A percentile compares a stretch with the other conserved stretches of the same genome.
Conservation (phyloP, 2,113 vertebrate species). For the Cyanoderma ruficeps region DNA sequence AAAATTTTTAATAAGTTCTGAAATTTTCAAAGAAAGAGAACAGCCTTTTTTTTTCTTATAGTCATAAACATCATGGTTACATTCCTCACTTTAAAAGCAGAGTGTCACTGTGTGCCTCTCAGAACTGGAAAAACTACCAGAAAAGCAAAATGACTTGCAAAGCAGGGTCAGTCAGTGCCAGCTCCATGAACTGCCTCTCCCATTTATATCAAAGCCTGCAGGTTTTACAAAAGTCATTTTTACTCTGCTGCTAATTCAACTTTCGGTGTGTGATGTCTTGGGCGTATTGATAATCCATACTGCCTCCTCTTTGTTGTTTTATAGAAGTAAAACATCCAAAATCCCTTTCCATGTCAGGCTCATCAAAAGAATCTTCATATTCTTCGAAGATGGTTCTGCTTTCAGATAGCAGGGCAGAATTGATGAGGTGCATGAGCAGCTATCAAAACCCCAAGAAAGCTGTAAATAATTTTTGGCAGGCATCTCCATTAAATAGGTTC, state of each 20-base stretch:
- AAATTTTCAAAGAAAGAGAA: background rate
- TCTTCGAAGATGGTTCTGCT: background rate
- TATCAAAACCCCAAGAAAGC: conserved; percentile 5
- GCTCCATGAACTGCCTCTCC: background rate
- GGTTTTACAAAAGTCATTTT: background rate
- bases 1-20: background rate
- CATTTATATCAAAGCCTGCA: background rate
- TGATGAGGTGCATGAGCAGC: conserved; percentile 15
- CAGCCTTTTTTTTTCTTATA: background rate
- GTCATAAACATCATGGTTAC: background rate
- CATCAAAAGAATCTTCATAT: background rate
- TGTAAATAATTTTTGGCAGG: conserved; percentile 19
- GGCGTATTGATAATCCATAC: background rate
- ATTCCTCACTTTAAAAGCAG: background rate
- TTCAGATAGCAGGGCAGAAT: background rate
- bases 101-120: background rate
- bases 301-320: background rate
- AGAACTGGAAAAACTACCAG: background rate
- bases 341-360: background rate
- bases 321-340: background rate
- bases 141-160: background rate
- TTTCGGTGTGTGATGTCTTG: background rate
- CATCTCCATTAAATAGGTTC: background rate
- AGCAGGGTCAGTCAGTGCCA: background rate
- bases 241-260: background rate